Base-by-base conservation (phyloP, 2,797 vertebrate species). In the Ammospiza maritima region DNA sequence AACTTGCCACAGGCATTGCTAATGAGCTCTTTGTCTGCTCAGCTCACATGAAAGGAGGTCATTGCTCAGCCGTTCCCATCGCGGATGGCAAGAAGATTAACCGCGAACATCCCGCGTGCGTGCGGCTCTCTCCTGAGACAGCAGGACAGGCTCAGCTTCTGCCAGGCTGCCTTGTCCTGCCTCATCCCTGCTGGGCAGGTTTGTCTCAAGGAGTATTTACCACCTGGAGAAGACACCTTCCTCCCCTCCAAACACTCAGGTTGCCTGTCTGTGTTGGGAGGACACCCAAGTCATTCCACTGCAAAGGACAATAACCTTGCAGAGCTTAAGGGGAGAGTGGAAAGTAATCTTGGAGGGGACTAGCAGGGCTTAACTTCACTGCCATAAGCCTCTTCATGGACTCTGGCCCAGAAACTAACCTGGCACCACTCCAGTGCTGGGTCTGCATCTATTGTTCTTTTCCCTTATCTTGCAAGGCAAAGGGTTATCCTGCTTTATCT, bases 1-100 rank as follows among this genome's bases (percentile, higher is more conserved):
- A 95, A 95, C 92, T 89, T 96, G 95, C 91, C 86, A 91, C 74
- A 74, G 77, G 92, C 94, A 91, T 92, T 38, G 20, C 85, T 97
- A 96, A 95, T 93, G 94, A 97, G 89, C 80, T 94, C 84, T 97
- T 97, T 96, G 93, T 97, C 89, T 95, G 72, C 1, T 0, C 44
- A 5, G 91, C 85, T 94, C 86, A 85, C 67, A 91, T 94, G 76
- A 97, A 97, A 96, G 91, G 87, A 93, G 93, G 94, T 95, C 93
- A 96, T 94, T 81, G 81, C 94, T 97, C 95, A 96, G 94, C 83
- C 38, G 0, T 92, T 93, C 92, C 84, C 79, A 74, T 53, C 0
- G 3, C 0, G 7, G 89, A 70, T 7, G 5, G 78, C 76, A 84
- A 61, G 92, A 69, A 88, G 93, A 95, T 95, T 97, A 94, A 89